phyloP scores from a whole-genome alignment of 1,140 invertebrate genomes.

The Drosophila mojavensis region DNA sequence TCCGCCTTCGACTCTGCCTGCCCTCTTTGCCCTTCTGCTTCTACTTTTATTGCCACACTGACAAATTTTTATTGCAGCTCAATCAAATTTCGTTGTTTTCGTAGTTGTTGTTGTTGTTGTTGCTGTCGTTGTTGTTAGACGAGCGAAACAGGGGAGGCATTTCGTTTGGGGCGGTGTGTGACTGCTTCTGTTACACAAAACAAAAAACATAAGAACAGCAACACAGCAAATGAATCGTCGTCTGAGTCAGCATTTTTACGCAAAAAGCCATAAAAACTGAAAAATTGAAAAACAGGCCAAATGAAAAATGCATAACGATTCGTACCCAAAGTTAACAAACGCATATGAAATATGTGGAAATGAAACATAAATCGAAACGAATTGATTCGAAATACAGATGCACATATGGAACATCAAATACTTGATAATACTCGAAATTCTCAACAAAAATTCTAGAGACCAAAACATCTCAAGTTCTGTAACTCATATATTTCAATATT shows the following conservation, averaged over 20 bases:
- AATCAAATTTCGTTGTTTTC: conserved; percentile 56
- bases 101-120: too few species aligned
- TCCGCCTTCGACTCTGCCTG: background rate
- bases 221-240: conserved; percentile 15
- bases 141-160: conserved; percentile 4
- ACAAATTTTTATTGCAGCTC: conserved; percentile 79
- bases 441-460: too few species aligned
- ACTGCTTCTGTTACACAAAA: conserved; percentile 1
- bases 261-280: conserved; percentile 1
- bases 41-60: conserved; percentile 42
- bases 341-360: background rate
- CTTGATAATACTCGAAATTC: too few species aligned
- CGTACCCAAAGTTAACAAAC: too few species aligned
- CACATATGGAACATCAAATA: too few species aligned
- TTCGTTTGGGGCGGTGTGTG: background rate
- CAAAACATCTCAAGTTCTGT: too few species aligned
- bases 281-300: background rate
- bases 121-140: background rate
- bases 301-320: background rate
- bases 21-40: background rate
- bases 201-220: background rate
- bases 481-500: too few species aligned
- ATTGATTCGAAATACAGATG: too few species aligned
- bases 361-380: too few species aligned
- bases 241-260: conserved; percentile 40